These are phyloP conservation scores for Glaucidium brasilianum DNA, from an alignment of 2,113 vertebrate species.

Conservation along the genomic window DNA sequence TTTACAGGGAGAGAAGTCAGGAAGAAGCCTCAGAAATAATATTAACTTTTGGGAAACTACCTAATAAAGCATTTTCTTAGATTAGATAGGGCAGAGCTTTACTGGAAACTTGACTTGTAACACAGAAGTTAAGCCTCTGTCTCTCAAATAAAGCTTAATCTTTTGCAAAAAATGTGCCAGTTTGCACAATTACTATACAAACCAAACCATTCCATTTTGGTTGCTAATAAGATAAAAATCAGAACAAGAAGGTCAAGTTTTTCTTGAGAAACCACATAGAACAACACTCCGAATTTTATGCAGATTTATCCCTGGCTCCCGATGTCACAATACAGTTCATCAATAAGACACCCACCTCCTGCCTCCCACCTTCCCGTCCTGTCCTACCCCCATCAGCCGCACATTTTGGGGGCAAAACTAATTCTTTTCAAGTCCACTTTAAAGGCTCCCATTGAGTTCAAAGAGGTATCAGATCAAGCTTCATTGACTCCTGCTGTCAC, in stretches of 20 bases:
- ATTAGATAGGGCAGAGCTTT: background rate
- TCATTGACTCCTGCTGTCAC: background rate
- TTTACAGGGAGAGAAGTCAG: background rate
- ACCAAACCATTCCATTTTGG: background rate
- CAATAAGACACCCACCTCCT: rapidly evolving
- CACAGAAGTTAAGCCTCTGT: background rate
- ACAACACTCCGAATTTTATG: background rate
- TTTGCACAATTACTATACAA: background rate
- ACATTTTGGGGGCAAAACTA: background rate
- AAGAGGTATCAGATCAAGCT: background rate
- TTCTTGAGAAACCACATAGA: background rate
- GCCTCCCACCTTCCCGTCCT: background rate
- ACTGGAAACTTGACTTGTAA: background rate
- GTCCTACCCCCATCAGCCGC: background rate
- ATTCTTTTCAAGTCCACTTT: background rate
- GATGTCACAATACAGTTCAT: rapidly evolving
- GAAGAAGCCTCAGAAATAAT: background rate
- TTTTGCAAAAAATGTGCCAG: background rate
- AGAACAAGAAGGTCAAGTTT: rapidly evolving
- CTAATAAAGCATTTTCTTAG: background rate
- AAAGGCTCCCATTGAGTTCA: background rate
- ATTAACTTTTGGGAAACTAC: background rate
- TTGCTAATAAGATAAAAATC: background rate
- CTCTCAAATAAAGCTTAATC: background rate
- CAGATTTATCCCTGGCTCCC: background rate